These are phyloP conservation scores for Pammene aurita DNA, from an alignment of 2,888 invertebrate species.

Conservation along the genomic window DNA sequence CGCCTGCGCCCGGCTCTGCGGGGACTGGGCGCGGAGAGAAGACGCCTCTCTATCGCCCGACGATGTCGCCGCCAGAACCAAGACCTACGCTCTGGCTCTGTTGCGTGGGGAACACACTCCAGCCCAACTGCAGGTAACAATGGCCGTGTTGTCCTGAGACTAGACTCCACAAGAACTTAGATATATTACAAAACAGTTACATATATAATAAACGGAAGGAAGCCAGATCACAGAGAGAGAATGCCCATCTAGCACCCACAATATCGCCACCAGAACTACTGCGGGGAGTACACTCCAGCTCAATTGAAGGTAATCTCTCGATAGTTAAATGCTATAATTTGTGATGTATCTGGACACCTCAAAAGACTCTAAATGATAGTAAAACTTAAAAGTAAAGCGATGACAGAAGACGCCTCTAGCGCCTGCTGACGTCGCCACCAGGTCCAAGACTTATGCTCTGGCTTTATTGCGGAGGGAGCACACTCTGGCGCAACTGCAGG, in stretches of 20 bases:
- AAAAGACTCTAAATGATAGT: no score
- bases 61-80: conserved; percentile 66
- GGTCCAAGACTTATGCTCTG: conserved; percentile 73
- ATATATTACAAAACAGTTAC: no score
- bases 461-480: conserved; percentile 69
- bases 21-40: conserved; percentile 46
- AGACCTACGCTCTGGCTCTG: conserved; percentile 73
- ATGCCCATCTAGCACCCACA: no score
- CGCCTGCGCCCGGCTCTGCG: conserved; percentile 55
- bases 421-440: conserved; percentile 59
- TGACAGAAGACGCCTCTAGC: no score
- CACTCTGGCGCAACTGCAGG: conserved; percentile 68
- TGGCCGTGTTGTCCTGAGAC: no score
- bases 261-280: conserved; percentile 66
- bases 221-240: no score
- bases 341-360: no score
- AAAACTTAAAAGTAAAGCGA: no score
- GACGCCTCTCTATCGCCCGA: conserved; percentile 47
- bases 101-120: conserved; percentile 68
- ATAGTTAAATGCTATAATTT: no score
- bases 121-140: conserved; percentile 68
- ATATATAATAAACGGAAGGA: no score
- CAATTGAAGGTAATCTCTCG: background rate
- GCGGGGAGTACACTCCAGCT: conserved; percentile 63
- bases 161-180: no score